Conservation (phyloP, 2,888 invertebrate species). For the Cataglyphis altisquamis region DNA sequence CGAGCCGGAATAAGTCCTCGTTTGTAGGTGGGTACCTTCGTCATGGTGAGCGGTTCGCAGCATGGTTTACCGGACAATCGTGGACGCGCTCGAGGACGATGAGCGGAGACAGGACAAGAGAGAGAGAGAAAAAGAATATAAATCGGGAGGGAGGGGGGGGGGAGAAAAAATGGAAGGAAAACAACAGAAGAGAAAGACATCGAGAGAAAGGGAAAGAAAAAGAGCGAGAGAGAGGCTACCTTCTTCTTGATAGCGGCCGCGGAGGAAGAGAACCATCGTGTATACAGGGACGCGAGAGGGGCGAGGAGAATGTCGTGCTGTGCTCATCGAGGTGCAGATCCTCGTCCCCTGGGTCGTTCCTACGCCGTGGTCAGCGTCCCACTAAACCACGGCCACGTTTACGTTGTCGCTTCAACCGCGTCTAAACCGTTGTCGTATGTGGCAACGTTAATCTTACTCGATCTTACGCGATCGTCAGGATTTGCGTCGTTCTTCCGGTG, state of each 20-base stretch:
- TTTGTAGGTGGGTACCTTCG: slow-evolving; percentile 83
- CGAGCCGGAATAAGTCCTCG: slow-evolving; percentile 77
- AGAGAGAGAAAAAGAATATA: slow-evolving; percentile 60
- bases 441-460: slow-evolving; percentile 67
- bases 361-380: slow-evolving; percentile 85
- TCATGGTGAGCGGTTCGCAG: slow-evolving; percentile 83
- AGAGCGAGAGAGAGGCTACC: slow-evolving; percentile 66
- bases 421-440: slow-evolving; percentile 71
- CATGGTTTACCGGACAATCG: slow-evolving; percentile 83
- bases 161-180: slow-evolving; percentile 57
- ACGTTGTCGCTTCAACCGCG: slow-evolving; percentile 74
- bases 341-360: slow-evolving; percentile 85
- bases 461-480: slow-evolving; percentile 53
- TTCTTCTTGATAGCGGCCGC: slow-evolving; percentile 74
- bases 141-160: slow-evolving; percentile 47
- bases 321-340: slow-evolving; percentile 86
- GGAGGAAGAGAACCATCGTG: slow-evolving; percentile 72
- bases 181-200: slow-evolving; percentile 47
- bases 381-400: slow-evolving; percentile 84
- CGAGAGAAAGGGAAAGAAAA: slow-evolving; percentile 46
- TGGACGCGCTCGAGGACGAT: slow-evolving; percentile 81
- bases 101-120: slow-evolving; percentile 76
- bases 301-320: slow-evolving; percentile 84
- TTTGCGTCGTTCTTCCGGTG: slow-evolving; percentile 49
- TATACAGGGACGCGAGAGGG: slow-evolving; percentile 75